Evolutionary conservation across 2,113 vertebrate genomes (phyloP).

Genomic region (Micronycteris hirsuta): DNA sequence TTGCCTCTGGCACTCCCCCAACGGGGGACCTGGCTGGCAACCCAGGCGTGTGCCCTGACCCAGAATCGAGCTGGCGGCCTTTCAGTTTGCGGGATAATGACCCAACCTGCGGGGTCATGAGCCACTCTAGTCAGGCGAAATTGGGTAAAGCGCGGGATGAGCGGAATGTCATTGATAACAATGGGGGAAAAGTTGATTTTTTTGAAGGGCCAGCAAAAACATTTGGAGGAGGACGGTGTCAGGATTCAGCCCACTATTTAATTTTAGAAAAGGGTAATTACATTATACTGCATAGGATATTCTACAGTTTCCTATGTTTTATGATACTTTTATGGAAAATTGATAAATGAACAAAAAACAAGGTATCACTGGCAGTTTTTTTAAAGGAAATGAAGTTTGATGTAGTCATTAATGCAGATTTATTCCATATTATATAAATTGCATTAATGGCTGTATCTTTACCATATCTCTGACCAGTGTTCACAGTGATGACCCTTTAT

Average conservation of each 20-base stretch:
- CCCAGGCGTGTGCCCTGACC: no score
- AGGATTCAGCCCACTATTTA: not conserved
- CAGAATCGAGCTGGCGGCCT: no score
- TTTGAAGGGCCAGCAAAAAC: not conserved
- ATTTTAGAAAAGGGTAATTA: not conserved
- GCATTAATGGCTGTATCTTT: not conserved
- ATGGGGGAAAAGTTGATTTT: not conserved
- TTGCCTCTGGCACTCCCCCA: no score
- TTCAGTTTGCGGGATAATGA: no score
- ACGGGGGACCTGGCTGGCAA: no score
- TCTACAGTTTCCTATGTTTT: not conserved
- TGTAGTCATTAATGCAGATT: not conserved
- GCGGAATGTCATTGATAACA: not conserved
- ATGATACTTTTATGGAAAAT: not conserved
- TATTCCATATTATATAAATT: not conserved
- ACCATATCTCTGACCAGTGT: not conserved
- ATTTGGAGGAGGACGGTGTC: not conserved
- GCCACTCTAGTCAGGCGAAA: not conserved
- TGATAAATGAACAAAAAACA: conserved; percentile 4
- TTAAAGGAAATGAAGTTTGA: not conserved
- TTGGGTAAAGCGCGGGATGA: not conserved
- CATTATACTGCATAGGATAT: not conserved
- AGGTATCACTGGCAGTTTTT: not conserved
- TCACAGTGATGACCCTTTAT: not conserved
- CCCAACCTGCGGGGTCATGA: no score